phyloP scores from a whole-genome alignment of 1,140 invertebrate species.

The Neuroterus valhalla region DNA sequence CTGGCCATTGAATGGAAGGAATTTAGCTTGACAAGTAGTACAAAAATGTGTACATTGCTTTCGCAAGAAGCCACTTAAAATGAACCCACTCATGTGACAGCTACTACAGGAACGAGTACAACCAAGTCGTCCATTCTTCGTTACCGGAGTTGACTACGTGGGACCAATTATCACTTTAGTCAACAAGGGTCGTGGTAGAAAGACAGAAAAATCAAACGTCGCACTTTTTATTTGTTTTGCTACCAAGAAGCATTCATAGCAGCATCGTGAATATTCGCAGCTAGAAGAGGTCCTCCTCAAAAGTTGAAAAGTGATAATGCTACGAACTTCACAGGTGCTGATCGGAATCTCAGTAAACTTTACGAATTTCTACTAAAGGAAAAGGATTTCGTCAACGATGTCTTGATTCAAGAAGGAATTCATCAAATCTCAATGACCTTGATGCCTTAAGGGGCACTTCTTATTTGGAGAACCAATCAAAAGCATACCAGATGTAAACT shows the following conservation, averaged over 20 bases:
- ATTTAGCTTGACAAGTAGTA: neutral
- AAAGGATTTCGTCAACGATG: neutral
- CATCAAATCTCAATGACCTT: conserved; percentile 37
- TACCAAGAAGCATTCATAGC: neutral
- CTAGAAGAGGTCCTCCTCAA: neutral
- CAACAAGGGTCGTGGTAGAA: neutral
- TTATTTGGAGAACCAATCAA: conserved; percentile 51
- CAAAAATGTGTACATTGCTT: neutral
- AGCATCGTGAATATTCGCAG: neutral
- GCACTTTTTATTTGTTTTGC: neutral
- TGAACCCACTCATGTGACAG: neutral
- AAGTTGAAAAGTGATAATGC: neutral
- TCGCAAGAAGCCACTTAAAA: neutral
- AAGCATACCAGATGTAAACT: conserved; percentile 15
- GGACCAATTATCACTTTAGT: neutral
- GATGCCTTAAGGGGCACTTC: conserved; percentile 50
- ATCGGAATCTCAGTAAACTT: neutral
- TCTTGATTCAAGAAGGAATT: conserved; percentile 12
- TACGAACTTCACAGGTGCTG: neutral
- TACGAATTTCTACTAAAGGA: neutral
- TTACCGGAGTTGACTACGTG: neutral
- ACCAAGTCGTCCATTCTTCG: neutral
- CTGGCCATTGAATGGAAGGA: neutral
- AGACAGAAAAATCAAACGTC: neutral
- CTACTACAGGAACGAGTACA: neutral